Evolutionary conservation across 1,140 invertebrate species (phyloP).

Genomic region (Oreohelix idahoensis): DNA sequence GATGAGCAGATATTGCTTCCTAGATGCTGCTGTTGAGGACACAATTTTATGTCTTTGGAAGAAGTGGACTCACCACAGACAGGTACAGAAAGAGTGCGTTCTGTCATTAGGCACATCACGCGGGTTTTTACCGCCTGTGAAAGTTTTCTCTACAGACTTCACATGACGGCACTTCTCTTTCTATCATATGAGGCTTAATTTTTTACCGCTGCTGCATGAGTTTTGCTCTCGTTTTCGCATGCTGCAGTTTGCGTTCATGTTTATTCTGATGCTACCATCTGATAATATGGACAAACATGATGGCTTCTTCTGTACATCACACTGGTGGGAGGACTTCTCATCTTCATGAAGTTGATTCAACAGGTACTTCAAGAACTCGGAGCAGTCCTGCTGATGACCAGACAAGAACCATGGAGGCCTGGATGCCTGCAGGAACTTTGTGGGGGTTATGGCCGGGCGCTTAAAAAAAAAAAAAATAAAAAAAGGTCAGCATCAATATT

Average conservation of each 20-base stretch:
- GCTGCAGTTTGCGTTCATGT: too few relatives aligned
- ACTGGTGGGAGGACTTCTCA: constrained; percentile 69
- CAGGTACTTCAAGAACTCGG: constrained; percentile 86
- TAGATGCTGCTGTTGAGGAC: background rate
- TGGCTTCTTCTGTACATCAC: too few relatives aligned
- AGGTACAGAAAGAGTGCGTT: constrained; percentile 66
- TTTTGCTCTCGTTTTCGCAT: too few relatives aligned
- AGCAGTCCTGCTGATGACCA: constrained; percentile 88
- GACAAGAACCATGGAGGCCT: constrained; percentile 83
- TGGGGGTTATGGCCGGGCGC: constrained; percentile 77
- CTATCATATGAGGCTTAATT: too few relatives aligned
- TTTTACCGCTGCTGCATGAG: too few relatives aligned
- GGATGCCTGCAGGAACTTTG: constrained; percentile 79
- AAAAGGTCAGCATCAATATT: too few relatives aligned
- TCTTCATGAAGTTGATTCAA: constrained; percentile 83
- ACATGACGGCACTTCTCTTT: too few relatives aligned
- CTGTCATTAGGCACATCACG: too few relatives aligned
- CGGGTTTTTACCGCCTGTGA: too few relatives aligned
- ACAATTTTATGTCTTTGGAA: background rate
- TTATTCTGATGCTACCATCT: background rate
- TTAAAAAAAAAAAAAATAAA: constrained; percentile 36
- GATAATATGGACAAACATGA: too few relatives aligned
- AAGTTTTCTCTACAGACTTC: too few relatives aligned
- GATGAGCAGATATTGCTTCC: background rate
- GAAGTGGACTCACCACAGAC: constrained; percentile 17